phyloP scores from a whole-genome alignment of 2,797 vertebrate genomes.

The Sphenopsis melanotis region DNA sequence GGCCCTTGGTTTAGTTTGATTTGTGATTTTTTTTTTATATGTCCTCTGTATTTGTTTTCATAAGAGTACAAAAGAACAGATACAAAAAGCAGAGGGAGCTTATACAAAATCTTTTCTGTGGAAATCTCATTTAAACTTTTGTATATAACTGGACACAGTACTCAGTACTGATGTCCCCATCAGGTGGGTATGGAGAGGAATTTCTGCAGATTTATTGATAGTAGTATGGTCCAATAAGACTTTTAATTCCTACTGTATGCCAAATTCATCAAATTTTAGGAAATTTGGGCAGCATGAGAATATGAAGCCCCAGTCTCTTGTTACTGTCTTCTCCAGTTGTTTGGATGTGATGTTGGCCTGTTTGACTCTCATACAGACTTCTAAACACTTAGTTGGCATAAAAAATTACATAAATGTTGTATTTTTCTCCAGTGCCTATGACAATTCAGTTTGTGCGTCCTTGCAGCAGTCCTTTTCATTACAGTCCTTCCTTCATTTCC shows the following conservation, averaged over 20 bases:
- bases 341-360: neutral
- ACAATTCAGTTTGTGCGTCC: neutral
- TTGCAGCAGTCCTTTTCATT: neutral
- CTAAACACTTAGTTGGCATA: neutral
- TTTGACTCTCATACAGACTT: neutral
- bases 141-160: neutral
- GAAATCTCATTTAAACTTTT: neutral
- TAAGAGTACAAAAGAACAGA: neutral
- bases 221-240: neutral
- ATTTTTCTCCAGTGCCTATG: neutral
- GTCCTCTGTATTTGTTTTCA: constrained; percentile 30
- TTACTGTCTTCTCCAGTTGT: neutral
- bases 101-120: neutral
- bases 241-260: neutral
- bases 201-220: neutral
- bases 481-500: neutral
- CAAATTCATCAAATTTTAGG: neutral
- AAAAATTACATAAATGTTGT: neutral
- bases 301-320: neutral
- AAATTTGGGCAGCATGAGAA: neutral
- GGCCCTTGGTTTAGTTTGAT: constrained; percentile 11
- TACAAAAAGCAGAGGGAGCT: neutral
- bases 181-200: neutral
- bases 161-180: neutral
- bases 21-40: constrained; percentile 10